phyloP scores from a whole-genome alignment of 2,113 vertebrate species.

The Andinoacara biseriatus region DNA sequence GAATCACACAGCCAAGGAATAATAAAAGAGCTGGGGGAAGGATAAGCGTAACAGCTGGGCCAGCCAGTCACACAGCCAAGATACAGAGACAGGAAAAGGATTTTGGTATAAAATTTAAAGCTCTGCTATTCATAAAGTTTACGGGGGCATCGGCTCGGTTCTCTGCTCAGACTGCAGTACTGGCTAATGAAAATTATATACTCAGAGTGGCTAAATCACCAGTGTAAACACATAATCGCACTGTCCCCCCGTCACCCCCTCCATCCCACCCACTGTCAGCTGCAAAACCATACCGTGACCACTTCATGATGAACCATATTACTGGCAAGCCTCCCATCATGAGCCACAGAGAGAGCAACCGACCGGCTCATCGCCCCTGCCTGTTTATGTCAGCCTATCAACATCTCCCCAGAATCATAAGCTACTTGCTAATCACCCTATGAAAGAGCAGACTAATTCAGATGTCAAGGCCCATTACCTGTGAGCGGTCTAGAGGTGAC shows the following conservation, averaged over 20 bases:
- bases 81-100: conserved; percentile 27
- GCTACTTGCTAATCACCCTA: conserved; percentile 66
- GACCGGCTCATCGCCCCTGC: conserved; percentile 12
- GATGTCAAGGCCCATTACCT: conserved; percentile 76
- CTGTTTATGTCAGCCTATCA: conserved; percentile 51
- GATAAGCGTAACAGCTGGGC: conserved; percentile 54
- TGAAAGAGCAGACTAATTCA: conserved; percentile 68
- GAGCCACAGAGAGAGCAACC: conserved; percentile 22
- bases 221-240: conserved; percentile 39
- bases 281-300: conserved; percentile 52
- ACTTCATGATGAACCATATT: conserved; percentile 55
- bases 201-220: conserved; percentile 39
- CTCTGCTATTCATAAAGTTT: conserved; percentile 35
- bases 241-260: neutral
- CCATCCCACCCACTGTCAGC: conserved; percentile 38
- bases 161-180: neutral
- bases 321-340: conserved; percentile 57
- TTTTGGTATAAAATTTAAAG: conserved; percentile 31
- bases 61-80: conserved; percentile 36
- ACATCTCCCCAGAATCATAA: conserved; percentile 54
- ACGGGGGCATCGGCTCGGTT: conserved; percentile 2
- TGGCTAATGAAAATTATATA: conserved; percentile 37
- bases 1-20: conserved; percentile 67
- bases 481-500: conserved; percentile 68
- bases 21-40: conserved; percentile 63